phyloP scores from a whole-genome alignment of 2,888 invertebrate genomes.

The Hydrotaea cyrtoneurina region DNA sequence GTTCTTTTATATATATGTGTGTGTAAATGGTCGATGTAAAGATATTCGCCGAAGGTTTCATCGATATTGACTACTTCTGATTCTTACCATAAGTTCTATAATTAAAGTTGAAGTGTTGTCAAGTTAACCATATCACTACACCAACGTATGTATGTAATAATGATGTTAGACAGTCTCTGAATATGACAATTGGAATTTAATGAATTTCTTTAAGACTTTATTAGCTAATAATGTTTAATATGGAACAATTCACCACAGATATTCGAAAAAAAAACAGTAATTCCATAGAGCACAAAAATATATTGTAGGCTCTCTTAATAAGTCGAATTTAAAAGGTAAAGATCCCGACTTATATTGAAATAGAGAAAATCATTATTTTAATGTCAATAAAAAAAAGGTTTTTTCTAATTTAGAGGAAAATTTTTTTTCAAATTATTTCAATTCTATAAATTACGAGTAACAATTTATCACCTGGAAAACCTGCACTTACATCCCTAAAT shows the following conservation, averaged over 20 bases:
- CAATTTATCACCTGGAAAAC: no score
- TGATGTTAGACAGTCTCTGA: slow-evolving; percentile 47
- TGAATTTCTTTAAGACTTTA: slow-evolving; percentile 1
- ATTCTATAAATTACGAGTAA: no score
- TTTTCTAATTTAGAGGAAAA: no score
- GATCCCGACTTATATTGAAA: no score
- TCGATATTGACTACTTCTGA: slow-evolving; percentile 42
- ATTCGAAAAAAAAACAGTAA: no score
- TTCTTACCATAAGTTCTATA: slow-evolving; percentile 23
- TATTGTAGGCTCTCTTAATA: no score
- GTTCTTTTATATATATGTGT: slow-evolving; percentile 22
- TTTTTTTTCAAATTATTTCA: no score
- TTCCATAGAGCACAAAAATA: no score
- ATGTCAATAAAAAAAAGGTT: no score
- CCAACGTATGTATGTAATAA: slow-evolving; percentile 23
- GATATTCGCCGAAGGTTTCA: background rate
- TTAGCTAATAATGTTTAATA: slow-evolving; percentile 21
- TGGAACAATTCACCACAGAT: background rate
- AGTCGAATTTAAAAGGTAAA: no score
- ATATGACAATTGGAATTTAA: background rate
- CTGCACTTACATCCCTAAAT: no score
- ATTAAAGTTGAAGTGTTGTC: slow-evolving; percentile 23
- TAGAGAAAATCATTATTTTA: no score
- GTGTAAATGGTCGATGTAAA: background rate
- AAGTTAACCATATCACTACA: slow-evolving; percentile 52